Evolutionary conservation across 2,113 vertebrate genomes (phyloP).

Genomic region (Pionites leucogaster): DNA sequence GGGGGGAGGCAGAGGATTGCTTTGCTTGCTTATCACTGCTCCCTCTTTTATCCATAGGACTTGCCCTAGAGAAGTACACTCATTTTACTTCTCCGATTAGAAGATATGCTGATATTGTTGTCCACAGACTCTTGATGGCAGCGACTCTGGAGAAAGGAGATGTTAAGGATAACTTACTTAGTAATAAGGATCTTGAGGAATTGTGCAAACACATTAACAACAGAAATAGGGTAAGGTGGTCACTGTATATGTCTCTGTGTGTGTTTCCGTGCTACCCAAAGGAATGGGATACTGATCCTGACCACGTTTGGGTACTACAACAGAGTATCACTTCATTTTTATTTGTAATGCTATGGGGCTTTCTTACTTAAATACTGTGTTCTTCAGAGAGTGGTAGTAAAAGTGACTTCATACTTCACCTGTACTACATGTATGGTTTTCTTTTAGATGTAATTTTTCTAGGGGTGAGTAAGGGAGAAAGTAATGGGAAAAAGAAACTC

Average conservation of each 20-base stretch:
- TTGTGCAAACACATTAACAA: conserved; percentile 88
- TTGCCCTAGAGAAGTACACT: conserved; percentile 93
- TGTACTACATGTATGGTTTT: background rate
- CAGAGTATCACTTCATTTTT: background rate
- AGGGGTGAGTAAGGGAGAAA: accelerated
- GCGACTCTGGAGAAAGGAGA: conserved; percentile 62
- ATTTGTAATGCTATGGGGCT: background rate
- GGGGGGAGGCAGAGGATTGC: background rate
- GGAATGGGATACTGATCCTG: background rate
- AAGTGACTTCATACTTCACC: background rate
- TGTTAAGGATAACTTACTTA: conserved; percentile 21
- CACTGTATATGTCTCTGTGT: accelerated
- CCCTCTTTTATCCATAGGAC: conserved; percentile 73
- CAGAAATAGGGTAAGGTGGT: conserved; percentile 84
- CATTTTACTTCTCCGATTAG: conserved; percentile 98
- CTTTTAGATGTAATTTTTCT: background rate
- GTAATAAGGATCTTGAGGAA: conserved; percentile 87
- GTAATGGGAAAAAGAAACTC: background rate
- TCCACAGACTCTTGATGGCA: conserved; percentile 87
- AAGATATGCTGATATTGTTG: conserved; percentile 91
- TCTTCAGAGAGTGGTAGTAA: background rate
- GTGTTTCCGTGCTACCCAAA: accelerated
- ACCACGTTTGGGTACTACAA: background rate
- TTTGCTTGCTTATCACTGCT: background rate
- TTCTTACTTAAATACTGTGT: background rate